Evolutionary conservation across 2,113 vertebrate species (phyloP).

Genomic region (Actenoides lindsayi): DNA sequence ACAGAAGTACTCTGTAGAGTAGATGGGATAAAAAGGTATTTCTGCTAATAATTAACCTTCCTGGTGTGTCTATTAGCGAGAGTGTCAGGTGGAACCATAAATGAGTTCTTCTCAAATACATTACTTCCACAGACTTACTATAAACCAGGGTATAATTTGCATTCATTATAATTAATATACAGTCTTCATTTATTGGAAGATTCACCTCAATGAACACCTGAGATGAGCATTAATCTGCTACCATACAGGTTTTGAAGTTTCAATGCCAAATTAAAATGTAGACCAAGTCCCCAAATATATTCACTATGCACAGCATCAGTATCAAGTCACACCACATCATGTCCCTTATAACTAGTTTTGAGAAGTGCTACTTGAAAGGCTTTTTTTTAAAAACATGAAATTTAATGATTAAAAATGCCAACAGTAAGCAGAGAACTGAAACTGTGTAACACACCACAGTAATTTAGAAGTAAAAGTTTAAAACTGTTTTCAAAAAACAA

Average conservation of each 20-base stretch:
- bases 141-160: background rate
- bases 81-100: background rate
- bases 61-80: background rate
- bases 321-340: background rate
- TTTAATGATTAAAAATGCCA: background rate
- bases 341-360: background rate
- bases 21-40: background rate
- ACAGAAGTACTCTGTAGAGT: background rate
- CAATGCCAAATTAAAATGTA: background rate
- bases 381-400: background rate
- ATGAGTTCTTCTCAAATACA: background rate
- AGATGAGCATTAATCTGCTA: background rate
- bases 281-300: background rate
- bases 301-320: background rate
- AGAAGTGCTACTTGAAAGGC: background rate
- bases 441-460: background rate
- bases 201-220: background rate
- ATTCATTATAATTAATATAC: background rate
- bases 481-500: background rate
- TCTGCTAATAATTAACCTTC: constrained; percentile 29
- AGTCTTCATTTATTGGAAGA: background rate
- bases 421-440: background rate
- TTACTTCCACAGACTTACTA: background rate
- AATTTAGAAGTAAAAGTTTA: background rate
- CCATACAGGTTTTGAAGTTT: background rate